These are phyloP conservation scores for Himalopsyche kuldschensis DNA, from an alignment of 2,888 invertebrate genomes.

Conservation along the genomic window DNA sequence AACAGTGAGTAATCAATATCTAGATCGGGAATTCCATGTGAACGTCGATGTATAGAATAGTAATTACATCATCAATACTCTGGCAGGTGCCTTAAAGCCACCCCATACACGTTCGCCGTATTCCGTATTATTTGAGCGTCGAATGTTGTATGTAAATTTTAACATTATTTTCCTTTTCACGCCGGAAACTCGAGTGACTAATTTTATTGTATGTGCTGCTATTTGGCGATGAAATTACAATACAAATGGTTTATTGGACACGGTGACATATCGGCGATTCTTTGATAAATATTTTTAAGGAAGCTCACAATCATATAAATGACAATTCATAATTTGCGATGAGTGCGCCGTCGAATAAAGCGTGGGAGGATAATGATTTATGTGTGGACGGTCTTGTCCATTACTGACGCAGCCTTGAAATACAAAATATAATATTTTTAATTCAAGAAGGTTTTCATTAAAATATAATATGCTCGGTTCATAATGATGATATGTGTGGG, in stretches of 20 bases:
- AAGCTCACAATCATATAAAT: not conserved
- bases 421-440: no score
- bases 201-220: not conserved
- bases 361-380: no score
- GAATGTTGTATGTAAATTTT: not conserved
- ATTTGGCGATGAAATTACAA: not conserved
- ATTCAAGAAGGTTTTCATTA: no score
- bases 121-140: not conserved
- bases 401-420: no score
- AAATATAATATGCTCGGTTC: no score
- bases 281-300: not conserved
- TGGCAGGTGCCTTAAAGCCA: slow-evolving; percentile 22
- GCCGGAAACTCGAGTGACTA: not conserved
- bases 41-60: slow-evolving; percentile 12
- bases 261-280: not conserved
- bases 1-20: slow-evolving; percentile 24
- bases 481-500: no score
- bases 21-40: slow-evolving; percentile 34
- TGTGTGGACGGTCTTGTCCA: no score
- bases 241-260: not conserved
- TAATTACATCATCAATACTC: slow-evolving; percentile 32
- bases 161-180: not conserved
- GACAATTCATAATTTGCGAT: no score
- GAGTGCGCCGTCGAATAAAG: no score
- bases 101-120: not conserved